These are phyloP conservation scores for Callipepla squamata DNA, from an alignment of 2,113 vertebrate species.

Conservation along the genomic window DNA sequence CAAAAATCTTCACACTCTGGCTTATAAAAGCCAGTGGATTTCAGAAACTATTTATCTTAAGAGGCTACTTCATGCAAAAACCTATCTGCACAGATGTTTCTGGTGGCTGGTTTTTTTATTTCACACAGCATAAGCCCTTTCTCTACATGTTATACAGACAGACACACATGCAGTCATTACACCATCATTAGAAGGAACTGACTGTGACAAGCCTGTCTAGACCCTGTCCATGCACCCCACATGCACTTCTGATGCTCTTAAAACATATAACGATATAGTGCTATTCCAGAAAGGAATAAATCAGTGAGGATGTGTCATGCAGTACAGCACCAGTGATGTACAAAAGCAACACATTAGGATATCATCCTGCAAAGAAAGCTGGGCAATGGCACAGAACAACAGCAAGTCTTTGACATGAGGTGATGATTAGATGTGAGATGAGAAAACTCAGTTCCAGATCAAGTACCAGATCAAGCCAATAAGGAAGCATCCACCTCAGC, in stretches of 20 bases:
- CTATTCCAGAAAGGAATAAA: not conserved
- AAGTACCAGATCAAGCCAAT: not conserved
- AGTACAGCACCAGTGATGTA: not conserved
- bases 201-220: not conserved
- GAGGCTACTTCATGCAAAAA: not conserved
- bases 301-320: not conserved
- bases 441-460: not conserved
- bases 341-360: not conserved
- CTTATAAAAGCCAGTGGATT: not conserved
- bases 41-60: not conserved
- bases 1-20: not conserved
- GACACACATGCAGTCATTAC: not conserved
- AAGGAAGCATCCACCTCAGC: not conserved
- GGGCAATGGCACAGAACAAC: not conserved
- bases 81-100: not conserved
- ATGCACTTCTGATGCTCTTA: not conserved
- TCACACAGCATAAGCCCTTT: not conserved
- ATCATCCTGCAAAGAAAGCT: not conserved
- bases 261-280: not conserved
- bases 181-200: not conserved
- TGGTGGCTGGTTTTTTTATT: not conserved
- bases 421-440: not conserved
- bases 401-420: not conserved
- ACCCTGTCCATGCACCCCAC: not conserved
- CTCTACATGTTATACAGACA: not conserved